Percentiles rank a stretch among this genome's conserved stretches.
Evolutionary conservation across 92 coral and sea anemone genomes (phyloP).

Genomic region (Paragorgia papillata): DNA sequence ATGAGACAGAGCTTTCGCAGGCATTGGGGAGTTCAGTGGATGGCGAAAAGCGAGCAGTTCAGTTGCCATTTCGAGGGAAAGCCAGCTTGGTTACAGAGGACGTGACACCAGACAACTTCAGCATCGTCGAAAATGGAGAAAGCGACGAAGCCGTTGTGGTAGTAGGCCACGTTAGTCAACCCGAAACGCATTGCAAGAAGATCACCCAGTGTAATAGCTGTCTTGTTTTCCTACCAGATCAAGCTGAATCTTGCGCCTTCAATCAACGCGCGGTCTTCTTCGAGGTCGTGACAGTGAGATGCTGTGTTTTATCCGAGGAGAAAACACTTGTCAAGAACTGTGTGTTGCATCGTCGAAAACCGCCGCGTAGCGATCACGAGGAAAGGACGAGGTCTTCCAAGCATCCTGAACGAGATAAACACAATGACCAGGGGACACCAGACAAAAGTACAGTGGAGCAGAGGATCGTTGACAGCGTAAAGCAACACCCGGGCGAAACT

Average conservation of each 20-base stretch:
- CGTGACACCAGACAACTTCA: neutral
- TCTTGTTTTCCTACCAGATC: neutral
- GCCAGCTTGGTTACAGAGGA: no score
- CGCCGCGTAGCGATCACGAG: no score
- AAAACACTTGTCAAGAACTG: neutral
- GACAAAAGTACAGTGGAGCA: neutral
- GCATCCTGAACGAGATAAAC: neutral
- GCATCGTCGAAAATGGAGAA: neutral
- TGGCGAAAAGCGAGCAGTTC: no score
- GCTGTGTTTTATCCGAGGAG: neutral
- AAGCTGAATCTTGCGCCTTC: neutral
- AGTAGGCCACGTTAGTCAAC: neutral
- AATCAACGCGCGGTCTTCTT: neutral
- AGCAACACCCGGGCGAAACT: neutral
- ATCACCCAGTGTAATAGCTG: neutral
- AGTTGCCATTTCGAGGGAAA: conserved; percentile 3
- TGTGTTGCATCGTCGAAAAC: neutral
- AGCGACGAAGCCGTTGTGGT: neutral
- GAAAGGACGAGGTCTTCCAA: neutral
- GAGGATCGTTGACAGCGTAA: neutral
- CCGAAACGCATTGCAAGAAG: neutral
- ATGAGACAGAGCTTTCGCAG: neutral
- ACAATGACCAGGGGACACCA: no score
- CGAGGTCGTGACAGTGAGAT: neutral
- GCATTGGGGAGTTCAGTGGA: no score